Percentiles rank a stretch among this genome's conserved stretches.
These are phyloP conservation scores for Nemapogon koenigi DNA, from an alignment of 2,888 invertebrate genomes.

Conservation along the genomic window DNA sequence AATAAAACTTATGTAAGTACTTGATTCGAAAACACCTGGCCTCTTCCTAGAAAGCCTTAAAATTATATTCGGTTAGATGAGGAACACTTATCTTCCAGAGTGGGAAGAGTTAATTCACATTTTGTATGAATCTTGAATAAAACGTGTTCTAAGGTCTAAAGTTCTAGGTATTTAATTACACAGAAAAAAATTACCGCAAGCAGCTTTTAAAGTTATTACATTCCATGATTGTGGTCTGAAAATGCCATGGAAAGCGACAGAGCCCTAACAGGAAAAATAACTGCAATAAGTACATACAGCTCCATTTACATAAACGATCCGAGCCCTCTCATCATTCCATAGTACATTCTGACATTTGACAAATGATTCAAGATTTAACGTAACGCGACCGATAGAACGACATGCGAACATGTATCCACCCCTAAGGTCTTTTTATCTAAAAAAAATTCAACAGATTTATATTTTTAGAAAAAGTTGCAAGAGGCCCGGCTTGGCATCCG, in stretches of 20 bases:
- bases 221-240: no score
- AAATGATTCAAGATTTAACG: slow-evolving; percentile 27
- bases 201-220: no score
- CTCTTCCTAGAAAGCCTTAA: no score
- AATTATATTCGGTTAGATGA: no score
- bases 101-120: no score
- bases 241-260: not conserved
- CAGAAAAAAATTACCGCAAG: no score
- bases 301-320: slow-evolving; percentile 9
- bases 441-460: slow-evolving; percentile 1
- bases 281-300: not conserved
- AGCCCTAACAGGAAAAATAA: not conserved
- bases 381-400: slow-evolving; percentile 29
- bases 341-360: slow-evolving; percentile 23
- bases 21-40: no score
- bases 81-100: no score
- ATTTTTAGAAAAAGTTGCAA: slow-evolving; percentile 3
- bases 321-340: slow-evolving; percentile 7
- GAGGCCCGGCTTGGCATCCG: slow-evolving; percentile 14
- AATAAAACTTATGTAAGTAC: no score
- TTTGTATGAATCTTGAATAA: no score
- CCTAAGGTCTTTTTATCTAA: slow-evolving; percentile 1
- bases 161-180: no score
- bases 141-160: no score
- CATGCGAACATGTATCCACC: slow-evolving; percentile 16